Evolutionary conservation across 2,888 invertebrate genomes (phyloP).

Genomic region (Lepidocyrtoides sp.): DNA sequence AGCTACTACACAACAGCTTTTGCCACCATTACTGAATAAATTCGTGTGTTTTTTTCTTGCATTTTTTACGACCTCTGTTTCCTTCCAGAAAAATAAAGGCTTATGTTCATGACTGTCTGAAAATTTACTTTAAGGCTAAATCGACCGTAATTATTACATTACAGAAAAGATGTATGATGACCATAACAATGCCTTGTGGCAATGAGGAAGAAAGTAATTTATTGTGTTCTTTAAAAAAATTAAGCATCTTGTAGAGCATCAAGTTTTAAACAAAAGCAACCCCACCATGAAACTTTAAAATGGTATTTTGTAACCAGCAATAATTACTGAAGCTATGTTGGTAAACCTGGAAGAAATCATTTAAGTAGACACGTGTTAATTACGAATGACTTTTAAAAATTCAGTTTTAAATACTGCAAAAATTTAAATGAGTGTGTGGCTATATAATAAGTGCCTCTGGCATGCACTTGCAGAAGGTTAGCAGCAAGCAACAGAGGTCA

Average conservation of each 20-base stretch:
- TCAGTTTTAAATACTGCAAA: background rate
- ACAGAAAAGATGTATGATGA: conserved; percentile 8
- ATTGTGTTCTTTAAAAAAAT: background rate
- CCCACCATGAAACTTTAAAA: background rate
- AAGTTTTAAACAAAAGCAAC: background rate
- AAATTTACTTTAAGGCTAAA: conserved; percentile 24
- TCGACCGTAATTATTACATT: conserved; percentile 11
- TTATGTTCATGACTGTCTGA: background rate
- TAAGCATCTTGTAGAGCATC: background rate
- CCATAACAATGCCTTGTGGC: background rate
- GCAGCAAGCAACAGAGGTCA: conserved; percentile 53
- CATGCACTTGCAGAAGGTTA: background rate
- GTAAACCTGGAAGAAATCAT: background rate
- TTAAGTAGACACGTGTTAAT: conserved; percentile 53
- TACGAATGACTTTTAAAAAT: conserved; percentile 27
- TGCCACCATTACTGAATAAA: conserved; percentile 9
- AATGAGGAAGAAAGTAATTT: conserved; percentile 4
- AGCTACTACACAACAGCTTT: conserved; percentile 6
- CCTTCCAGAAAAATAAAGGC: background rate
- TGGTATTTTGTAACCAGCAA: background rate
- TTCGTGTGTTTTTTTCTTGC: background rate
- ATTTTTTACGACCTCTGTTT: background rate
- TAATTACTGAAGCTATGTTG: background rate
- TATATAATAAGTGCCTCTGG: too few species aligned
- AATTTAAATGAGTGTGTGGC: too few species aligned